Percentiles rank a stretch among this genome's conserved stretches.
These are phyloP conservation scores for Pedionomus torquatus DNA, from an alignment of 2,113 vertebrate species.

Conservation along the genomic window DNA sequence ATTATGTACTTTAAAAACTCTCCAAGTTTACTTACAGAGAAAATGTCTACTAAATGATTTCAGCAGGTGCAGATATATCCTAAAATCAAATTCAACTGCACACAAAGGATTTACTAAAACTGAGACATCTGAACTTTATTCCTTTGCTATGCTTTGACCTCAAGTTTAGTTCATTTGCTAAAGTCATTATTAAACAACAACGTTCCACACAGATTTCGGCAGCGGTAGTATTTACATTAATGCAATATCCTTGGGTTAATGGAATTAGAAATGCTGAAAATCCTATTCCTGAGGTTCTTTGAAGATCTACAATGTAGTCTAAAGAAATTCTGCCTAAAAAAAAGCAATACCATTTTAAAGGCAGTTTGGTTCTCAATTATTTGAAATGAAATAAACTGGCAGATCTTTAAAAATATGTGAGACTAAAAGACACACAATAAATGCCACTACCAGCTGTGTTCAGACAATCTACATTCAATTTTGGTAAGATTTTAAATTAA, in stretches of 20 bases:
- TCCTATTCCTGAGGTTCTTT: background rate
- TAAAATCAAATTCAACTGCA: slow-evolving; percentile 13
- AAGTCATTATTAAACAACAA: slow-evolving; percentile 36
- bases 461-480: background rate
- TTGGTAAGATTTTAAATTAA: background rate
- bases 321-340: background rate
- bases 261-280: slow-evolving; percentile 31
- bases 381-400: background rate
- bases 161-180: slow-evolving; percentile 26
- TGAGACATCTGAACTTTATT: slow-evolving; percentile 14
- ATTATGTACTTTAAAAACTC: background rate
- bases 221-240: slow-evolving; percentile 24
- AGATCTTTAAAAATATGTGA: background rate
- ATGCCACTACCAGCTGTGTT: background rate
- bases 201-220: background rate
- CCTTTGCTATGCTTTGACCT: background rate
- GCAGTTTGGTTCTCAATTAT: background rate
- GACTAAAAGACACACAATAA: background rate
- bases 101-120: slow-evolving; percentile 29
- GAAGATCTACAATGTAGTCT: background rate
- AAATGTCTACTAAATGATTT: slow-evolving; percentile 12
- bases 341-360: background rate
- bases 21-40: background rate
- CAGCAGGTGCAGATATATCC: background rate
- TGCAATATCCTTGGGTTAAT: slow-evolving; percentile 3